phyloP scores from a whole-genome alignment of 2,113 vertebrate genomes.

The Aramus guarauna region DNA sequence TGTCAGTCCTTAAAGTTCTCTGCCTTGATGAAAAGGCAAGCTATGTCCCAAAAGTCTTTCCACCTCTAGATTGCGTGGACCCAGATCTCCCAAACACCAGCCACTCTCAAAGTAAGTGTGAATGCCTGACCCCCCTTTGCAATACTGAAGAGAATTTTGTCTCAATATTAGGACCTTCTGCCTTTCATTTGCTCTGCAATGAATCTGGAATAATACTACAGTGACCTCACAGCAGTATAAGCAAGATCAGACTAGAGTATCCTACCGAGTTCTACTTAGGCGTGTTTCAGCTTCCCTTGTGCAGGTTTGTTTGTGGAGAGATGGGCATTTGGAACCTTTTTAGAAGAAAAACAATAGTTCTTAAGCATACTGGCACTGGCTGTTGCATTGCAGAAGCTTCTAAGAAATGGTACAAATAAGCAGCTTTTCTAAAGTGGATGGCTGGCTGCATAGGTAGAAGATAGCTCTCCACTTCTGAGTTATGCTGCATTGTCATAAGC shows the following conservation, averaged over 20 bases:
- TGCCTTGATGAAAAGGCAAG: not conserved
- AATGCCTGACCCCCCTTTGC: not conserved
- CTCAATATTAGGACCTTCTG: not conserved
- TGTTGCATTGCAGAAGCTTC: not conserved
- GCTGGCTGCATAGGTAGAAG: not conserved
- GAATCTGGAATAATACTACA: not conserved
- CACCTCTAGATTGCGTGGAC: not conserved
- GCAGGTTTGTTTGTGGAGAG: not conserved
- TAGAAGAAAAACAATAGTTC: not conserved
- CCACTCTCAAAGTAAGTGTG: not conserved
- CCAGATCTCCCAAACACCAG: not conserved
- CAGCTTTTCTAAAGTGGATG: not conserved
- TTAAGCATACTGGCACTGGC: not conserved
- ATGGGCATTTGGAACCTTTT: not conserved
- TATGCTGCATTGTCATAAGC: not conserved
- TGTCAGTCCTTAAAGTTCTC: not conserved
- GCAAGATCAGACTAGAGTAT: not conserved
- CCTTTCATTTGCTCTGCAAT: not conserved
- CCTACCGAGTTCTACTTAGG: not conserved
- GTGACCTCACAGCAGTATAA: not conserved
- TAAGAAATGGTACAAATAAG: not conserved
- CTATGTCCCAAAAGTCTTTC: not conserved
- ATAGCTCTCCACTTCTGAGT: not conserved
- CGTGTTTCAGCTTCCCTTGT: not conserved
- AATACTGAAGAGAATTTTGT: not conserved